These are phyloP conservation scores for Tetraodon nigroviridis DNA, from an alignment of 2,113 vertebrate species.

Conservation along the genomic window DNA sequence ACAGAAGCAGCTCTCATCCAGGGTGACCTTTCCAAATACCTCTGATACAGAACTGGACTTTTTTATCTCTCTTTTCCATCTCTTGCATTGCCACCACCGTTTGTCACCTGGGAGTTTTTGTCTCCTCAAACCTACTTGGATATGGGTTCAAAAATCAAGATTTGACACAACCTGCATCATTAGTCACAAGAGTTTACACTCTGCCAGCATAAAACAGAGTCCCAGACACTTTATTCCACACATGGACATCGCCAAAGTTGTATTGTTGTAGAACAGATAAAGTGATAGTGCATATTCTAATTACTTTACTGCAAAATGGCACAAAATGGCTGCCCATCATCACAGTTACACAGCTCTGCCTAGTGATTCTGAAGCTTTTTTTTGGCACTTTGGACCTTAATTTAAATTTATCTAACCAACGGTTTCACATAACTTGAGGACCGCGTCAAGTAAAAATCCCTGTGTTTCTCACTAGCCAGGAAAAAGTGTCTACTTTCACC, in stretches of 20 bases:
- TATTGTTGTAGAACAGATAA: conserved; percentile 39
- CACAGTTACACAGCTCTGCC: conserved; percentile 35
- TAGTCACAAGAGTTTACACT: conserved; percentile 50
- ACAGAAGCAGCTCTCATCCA: conserved; percentile 56
- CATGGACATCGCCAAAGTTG: conserved; percentile 35
- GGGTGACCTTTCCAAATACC: conserved; percentile 41
- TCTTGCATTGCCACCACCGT: conserved; percentile 16
- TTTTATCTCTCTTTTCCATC: neutral
- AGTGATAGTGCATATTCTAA: conserved; percentile 49
- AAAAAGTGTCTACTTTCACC: conserved; percentile 23
- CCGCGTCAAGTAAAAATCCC: conserved; percentile 11
- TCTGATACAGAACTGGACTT: conserved; percentile 32
- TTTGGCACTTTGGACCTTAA: conserved; percentile 56
- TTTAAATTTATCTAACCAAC: conserved; percentile 17
- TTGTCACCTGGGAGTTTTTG: conserved; percentile 7
- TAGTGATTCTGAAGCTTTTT: conserved; percentile 28
- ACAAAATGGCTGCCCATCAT: conserved; percentile 50
- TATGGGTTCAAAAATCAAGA: conserved; percentile 54
- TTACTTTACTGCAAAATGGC: conserved; percentile 59
- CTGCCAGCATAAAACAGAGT: conserved; percentile 31
- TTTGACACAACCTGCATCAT: conserved; percentile 59
- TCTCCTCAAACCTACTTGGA: conserved; percentile 26
- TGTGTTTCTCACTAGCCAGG: conserved; percentile 21
- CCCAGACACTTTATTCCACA: conserved; percentile 39
- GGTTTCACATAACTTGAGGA: conserved; percentile 19